Conservation (phyloP, 2,797 vertebrate species). For the Rachycentron canadum region DNA sequence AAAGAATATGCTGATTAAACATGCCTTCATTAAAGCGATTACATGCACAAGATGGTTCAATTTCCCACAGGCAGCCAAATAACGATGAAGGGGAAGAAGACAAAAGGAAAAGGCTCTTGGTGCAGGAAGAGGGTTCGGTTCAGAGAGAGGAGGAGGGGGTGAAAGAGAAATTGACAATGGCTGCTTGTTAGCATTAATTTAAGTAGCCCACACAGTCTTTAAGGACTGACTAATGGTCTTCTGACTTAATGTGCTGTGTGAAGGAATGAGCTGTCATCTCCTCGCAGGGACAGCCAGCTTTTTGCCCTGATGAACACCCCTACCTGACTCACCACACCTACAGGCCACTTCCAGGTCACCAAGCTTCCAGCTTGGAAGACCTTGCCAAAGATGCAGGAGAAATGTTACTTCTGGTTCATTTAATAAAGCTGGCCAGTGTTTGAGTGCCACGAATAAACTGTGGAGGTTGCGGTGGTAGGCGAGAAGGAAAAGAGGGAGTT, state of each 20-base stretch:
- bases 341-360: conserved; percentile 85
- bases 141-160: conserved; percentile 1
- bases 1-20: conserved; percentile 81
- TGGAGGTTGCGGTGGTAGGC: conserved; percentile 32
- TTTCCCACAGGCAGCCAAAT: conserved; percentile 81
- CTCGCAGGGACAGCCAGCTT: conserved; percentile 74
- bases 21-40: conserved; percentile 87
- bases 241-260: conserved; percentile 60
- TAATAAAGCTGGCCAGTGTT: conserved; percentile 67
- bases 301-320: conserved; percentile 66
- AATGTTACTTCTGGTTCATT: conserved; percentile 80
- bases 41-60: conserved; percentile 72
- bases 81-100: conserved; percentile 61
- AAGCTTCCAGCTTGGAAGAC: conserved; percentile 77
- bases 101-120: conserved; percentile 24
- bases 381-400: conserved; percentile 81
- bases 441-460: conserved; percentile 60
- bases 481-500: conserved; percentile 44
- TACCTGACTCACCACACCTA: conserved; percentile 88
- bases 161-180: conserved; percentile 43
- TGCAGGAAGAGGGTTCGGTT: conserved; percentile 41
- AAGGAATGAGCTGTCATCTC: conserved; percentile 67
- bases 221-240: conserved; percentile 69
- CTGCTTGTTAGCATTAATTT: conserved; percentile 73
- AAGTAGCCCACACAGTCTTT: conserved; percentile 56